Conservation (phyloP, 1,140 invertebrate genomes). For the Dendroctonus ponderosae region DNA sequence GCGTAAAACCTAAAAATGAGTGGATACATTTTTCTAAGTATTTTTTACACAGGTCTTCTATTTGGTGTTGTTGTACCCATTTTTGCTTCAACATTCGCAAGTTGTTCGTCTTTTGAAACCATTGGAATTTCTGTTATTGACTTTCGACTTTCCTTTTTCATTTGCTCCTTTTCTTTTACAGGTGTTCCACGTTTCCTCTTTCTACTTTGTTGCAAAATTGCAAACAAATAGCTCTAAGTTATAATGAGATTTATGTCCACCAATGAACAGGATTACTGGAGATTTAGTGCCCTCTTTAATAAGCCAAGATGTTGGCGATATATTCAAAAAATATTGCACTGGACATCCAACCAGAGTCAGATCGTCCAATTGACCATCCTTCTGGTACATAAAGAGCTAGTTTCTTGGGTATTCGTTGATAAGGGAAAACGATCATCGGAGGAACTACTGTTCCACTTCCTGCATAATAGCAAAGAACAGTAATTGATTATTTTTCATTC, state of each 20-base stretch:
- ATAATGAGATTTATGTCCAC: constrained; percentile 27
- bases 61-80: no score
- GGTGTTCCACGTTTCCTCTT: no score
- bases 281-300: constrained; percentile 15
- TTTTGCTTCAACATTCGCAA: no score
- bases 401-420: constrained; percentile 35
- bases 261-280: constrained; percentile 24
- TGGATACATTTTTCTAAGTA: no score
- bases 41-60: no score
- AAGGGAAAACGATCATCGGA: constrained; percentile 44
- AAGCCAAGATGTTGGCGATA: constrained; percentile 43
- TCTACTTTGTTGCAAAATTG: no score
- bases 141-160: no score
- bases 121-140: no score
- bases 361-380: constrained; percentile 46
- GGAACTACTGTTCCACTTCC: constrained; percentile 40
- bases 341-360: constrained; percentile 51
- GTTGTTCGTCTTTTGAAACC: no score
- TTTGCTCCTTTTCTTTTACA: no score
- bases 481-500: constrained; percentile 37
- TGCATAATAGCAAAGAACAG: constrained; percentile 32
- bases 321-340: constrained; percentile 51
- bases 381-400: constrained; percentile 43
- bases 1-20: no score
- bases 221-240: constrained; percentile 9